Conservation (phyloP, 2,797 vertebrate species). For the Dermochelys coriacea region DNA sequence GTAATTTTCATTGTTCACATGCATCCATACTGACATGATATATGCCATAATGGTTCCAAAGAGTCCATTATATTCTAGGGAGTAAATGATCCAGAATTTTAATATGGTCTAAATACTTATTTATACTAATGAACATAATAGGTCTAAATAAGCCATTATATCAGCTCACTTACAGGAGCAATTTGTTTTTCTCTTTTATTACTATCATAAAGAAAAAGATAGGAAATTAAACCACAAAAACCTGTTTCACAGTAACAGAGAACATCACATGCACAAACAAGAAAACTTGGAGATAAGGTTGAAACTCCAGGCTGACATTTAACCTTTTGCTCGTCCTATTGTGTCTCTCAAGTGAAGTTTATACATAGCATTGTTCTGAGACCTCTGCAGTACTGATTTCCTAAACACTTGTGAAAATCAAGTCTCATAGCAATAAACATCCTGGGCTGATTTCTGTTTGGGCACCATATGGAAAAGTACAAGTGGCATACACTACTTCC, state of each 20-base stretch:
- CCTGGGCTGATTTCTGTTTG: not conserved
- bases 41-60: not conserved
- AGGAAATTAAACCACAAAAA: not conserved
- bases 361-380: not conserved
- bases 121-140: not conserved
- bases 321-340: not conserved
- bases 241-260: not conserved
- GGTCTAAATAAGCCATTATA: not conserved
- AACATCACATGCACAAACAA: not conserved
- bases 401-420: not conserved
- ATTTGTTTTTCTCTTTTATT: not conserved
- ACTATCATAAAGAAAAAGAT: fast-evolving
- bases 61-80: not conserved
- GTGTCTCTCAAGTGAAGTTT: not conserved
- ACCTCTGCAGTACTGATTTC: not conserved
- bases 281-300: not conserved
- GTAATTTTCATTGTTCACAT: not conserved
- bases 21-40: not conserved
- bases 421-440: not conserved
- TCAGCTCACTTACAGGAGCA: not conserved
- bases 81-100: not conserved
- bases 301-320: not conserved
- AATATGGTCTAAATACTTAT: not conserved
- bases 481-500: not conserved
- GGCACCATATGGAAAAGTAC: not conserved